Percentiles rank a stretch among this genome's conserved stretches.
Conservation (phyloP, 2,888 invertebrate genomes). For the Morinoia aosen region DNA sequence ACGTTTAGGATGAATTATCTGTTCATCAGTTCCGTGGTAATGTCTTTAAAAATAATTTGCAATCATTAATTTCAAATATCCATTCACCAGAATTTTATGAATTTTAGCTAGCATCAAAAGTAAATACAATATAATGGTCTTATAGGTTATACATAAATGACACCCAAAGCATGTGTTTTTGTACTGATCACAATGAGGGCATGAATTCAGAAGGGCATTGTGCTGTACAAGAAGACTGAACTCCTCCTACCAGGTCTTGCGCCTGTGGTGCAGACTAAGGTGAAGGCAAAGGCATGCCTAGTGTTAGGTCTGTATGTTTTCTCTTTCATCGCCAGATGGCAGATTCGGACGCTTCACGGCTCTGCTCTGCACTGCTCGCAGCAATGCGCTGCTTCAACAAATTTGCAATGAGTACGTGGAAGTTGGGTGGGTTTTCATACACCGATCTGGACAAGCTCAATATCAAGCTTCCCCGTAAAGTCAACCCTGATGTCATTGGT, state of each 20-base stretch:
- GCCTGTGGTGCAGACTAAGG: not conserved
- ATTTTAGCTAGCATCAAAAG: no score
- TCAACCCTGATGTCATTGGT: not conserved
- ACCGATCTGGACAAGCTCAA: not conserved
- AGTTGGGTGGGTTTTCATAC: not conserved
- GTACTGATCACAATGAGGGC: not conserved
- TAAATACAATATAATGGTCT: no score
- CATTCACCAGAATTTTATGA: no score
- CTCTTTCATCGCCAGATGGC: not conserved
- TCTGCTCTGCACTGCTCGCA: not conserved
- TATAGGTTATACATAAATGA: no score
- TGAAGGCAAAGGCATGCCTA: not conserved
- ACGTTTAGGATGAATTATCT: no score
- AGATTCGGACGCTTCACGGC: not conserved
- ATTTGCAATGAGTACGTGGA: not conserved
- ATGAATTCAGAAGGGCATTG: not conserved
- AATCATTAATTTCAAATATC: no score
- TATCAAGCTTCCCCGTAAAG: not conserved
- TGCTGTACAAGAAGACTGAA: not conserved
- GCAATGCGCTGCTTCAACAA: constrained; percentile 30
- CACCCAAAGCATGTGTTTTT: not conserved
- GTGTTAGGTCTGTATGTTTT: not conserved
- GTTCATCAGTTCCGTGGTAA: no score
- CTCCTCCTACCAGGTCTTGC: not conserved
- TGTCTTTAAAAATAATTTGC: no score